phyloP scores from a whole-genome alignment of 2,797 vertebrate species.

The Scolopax rusticola region DNA sequence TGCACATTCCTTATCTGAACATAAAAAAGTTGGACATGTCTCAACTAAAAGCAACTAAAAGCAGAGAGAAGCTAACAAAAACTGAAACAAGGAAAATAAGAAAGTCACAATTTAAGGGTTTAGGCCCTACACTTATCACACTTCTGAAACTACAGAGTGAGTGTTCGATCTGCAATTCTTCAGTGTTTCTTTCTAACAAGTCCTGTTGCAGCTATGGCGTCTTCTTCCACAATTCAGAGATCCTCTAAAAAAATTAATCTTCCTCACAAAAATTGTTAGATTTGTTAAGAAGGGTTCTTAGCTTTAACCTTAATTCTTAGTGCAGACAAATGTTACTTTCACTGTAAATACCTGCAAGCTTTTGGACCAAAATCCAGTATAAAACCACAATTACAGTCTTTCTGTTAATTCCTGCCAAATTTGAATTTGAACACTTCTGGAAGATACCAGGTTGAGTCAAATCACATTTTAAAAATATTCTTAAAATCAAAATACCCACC shows the following conservation, averaged over 20 bases:
- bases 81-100: not conserved
- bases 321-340: not conserved
- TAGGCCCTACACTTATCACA: not conserved
- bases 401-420: not conserved
- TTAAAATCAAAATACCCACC: not conserved
- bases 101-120: not conserved
- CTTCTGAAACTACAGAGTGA: not conserved
- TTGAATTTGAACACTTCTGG: not conserved
- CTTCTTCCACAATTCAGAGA: not conserved
- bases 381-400: not conserved
- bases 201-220: not conserved
- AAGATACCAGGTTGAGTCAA: not conserved
- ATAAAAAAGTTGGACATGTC: not conserved
- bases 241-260: not conserved
- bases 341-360: not conserved
- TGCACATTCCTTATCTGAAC: not conserved
- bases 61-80: not conserved
- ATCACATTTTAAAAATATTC: not conserved
- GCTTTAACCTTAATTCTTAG: not conserved
- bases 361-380: not conserved
- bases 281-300: not conserved
- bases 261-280: not conserved
- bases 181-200: not conserved
- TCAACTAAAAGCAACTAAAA: not conserved
- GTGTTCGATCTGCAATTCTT: not conserved